Conservation (phyloP, 2,888 invertebrate species). For the Girardia tigrina region DNA sequence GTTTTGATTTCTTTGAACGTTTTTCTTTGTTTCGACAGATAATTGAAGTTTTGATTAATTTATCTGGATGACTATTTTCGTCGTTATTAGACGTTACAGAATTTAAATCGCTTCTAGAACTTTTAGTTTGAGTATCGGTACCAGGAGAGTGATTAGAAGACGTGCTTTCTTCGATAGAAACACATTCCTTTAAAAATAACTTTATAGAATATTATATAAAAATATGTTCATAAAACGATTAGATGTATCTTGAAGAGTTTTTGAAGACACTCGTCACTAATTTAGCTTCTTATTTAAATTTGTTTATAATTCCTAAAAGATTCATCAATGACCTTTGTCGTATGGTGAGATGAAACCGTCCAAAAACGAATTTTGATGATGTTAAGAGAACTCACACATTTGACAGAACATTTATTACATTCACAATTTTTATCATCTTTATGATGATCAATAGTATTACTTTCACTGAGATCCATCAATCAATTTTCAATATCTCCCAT, state of each 20-base stretch:
- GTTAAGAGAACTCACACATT: too few species aligned
- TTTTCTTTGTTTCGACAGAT: conserved; percentile 4
- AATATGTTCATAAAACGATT: background rate
- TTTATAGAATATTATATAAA: background rate
- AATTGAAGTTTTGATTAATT: background rate
- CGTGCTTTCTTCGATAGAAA: background rate
- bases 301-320: background rate
- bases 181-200: background rate
- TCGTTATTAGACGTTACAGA: conserved; percentile 10
- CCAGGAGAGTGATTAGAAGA: conserved; percentile 14
- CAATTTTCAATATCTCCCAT: too few species aligned
- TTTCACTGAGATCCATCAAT: too few species aligned
- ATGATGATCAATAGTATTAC: too few species aligned
- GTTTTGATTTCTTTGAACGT: background rate
- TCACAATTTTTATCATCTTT: too few species aligned
- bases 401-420: too few species aligned
- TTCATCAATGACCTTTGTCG: too few species aligned
- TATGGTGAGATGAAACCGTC: too few species aligned
- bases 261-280: too few species aligned
- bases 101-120: conserved; percentile 10
- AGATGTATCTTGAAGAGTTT: background rate
- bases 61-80: conserved; percentile 2
- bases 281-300: too few species aligned
- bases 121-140: conserved; percentile 10
- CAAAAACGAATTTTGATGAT: too few species aligned